Evolutionary conservation across 2,113 vertebrate genomes (phyloP), one percentile per base, ranked within the genome.

Genomic region (Gallinago paraguaiae): DNA sequence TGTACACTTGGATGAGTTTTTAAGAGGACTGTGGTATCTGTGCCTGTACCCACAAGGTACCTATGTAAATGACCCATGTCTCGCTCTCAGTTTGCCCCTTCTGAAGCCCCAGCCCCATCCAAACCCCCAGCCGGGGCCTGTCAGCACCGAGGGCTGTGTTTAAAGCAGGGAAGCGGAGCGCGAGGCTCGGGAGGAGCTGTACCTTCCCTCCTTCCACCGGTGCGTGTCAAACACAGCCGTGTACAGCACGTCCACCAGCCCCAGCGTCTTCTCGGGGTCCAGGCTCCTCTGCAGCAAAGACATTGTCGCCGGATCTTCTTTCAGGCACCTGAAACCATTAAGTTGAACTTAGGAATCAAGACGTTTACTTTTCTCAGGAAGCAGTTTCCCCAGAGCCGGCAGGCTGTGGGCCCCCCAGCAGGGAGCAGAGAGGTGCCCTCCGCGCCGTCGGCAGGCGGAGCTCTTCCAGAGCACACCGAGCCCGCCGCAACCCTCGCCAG

Each of bases 271-370:
- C 98, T 99, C 99, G 0, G 99, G 99, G 95, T 99, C 99, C 76
- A 99, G 98, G 94, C 99, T 99, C 82, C 99, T 98, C 98, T 99
- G 99, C 17, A 99, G 98, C 94, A 99, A 96, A 91, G 99, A 99
- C 99, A 99, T 99, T 3, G 99, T 99, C 71, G 99, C 99, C 19
- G 99, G 99, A 92, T 99, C 99, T 97, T 99, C 99, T 93, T 99
- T 99, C 96, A 99, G 97, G 98, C 99, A 99, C 99, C 99, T 99
- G 93, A 56, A 70, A 43, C 82, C 16, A 92, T 82, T 2, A 88
- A 78, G 25, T 69, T 79, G 15, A 23, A 59, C 23, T 89, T 9
- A 54, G 77, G 88, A 93, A 69, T 17, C 4, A 46, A 31, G 22
- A 8, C 6, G 24, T 46, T 64, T 22, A 7, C 1, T 19, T 63